Base-by-base conservation (phyloP, 35 echinoderm and acorn worm species). In the Ophiothrix spiculata region DNA sequence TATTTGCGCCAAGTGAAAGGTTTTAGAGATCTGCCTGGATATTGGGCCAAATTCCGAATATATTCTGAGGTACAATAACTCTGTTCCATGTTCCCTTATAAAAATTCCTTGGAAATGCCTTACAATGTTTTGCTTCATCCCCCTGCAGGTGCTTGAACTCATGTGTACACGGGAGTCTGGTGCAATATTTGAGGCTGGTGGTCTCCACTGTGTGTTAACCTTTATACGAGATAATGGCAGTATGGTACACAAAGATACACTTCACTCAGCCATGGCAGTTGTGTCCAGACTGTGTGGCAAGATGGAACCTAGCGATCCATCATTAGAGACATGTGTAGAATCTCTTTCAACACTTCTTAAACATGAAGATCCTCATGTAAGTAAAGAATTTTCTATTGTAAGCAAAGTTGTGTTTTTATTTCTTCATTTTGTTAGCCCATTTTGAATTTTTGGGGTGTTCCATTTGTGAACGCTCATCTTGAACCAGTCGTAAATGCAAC, bases 111-210 rank as follows among this genome's bases (percentile, higher is more conserved):
- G n/a, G n/a, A n/a, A n/a, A n/a, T n/a, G n/a, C n/a, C n/a, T n/a
- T n/a, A n/a, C n/a, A n/a, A n/a, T 75, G 79, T 79, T 91, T 93
- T 85, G 94, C 91, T 83, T 90, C 91, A 93, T 32, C 31, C 3
- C 33, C 32, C 41, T 38, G 14, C 75, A 98, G 95, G 95, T 98
- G 0, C 79, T 98, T 38, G 95, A 98, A 69, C 82, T 98, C 78
- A 98, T 98, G 95, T 98, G 95, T 85, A 98, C 95, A 12, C 40
- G 95, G 13, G 95, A 98, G 60, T 98, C 95, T 37, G 95, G 95
- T 63, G 89, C 95, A 17, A 90, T 98, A 16, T 98, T 98, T 83
- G 95, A 98, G 73, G 91, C 95, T 38, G 95, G 95, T 46, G 95
- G 95, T 46, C 86, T 98, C 1, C 92, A 98, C 84, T 98, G 95